Evolutionary conservation across 35 echinoderm and acorn worm species (phyloP).

Genomic region (Apostichopus californicus): DNA sequence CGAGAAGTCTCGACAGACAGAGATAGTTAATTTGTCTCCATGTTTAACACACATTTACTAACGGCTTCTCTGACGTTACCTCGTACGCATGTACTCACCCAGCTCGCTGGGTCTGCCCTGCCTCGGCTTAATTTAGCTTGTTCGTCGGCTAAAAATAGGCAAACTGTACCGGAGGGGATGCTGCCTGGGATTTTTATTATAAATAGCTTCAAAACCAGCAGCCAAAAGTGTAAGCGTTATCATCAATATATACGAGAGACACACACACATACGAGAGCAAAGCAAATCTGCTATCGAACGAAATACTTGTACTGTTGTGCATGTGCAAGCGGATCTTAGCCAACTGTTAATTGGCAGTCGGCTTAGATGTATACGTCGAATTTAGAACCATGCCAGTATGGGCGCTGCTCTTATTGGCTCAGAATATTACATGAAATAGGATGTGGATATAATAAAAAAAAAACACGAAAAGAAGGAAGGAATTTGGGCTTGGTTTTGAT

Average conservation of each 20-base stretch:
- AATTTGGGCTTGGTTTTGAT: slow-evolving; percentile 37
- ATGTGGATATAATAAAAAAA: too few relatives aligned
- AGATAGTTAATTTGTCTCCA: not conserved
- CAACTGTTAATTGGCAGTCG: not conserved
- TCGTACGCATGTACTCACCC: not conserved
- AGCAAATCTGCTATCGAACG: not conserved
- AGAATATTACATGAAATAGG: not conserved
- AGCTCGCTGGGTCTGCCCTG: not conserved
- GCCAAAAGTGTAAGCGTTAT: not conserved
- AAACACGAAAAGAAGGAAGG: not conserved
- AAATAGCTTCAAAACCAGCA: slow-evolving; percentile 20
- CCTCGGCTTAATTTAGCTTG: slow-evolving; percentile 49
- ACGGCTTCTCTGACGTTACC: not conserved
- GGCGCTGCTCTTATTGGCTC: slow-evolving; percentile 13
- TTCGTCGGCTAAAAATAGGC: slow-evolving; percentile 36
- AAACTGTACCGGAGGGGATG: slow-evolving; percentile 12
- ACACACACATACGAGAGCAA: not conserved
- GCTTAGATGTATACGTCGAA: not conserved
- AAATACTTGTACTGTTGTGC: not conserved
- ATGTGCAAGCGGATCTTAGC: not conserved
- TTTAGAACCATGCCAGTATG: not conserved
- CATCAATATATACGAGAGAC: not conserved
- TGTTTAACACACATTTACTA: not conserved
- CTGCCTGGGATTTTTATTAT: slow-evolving; percentile 38
- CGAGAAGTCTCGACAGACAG: not conserved